phyloP scores from a whole-genome alignment of 2,888 invertebrate genomes.

The Cerastoderma edule region DNA sequence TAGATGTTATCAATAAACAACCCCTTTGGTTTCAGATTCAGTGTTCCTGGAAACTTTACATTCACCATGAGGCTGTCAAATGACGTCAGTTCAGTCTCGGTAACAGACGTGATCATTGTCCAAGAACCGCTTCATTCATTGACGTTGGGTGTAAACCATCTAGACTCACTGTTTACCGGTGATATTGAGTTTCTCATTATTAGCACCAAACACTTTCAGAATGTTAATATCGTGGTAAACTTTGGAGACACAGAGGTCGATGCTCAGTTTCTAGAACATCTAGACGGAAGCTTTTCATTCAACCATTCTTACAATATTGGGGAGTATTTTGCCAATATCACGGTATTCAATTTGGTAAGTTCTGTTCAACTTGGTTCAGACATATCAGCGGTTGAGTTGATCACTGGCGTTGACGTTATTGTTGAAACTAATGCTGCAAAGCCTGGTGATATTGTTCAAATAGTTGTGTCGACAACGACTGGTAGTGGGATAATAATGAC shows the following conservation, averaged over 20 bases:
- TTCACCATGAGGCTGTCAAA: constrained; percentile 59
- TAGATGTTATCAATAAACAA: too few relatives aligned
- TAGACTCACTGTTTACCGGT: constrained; percentile 44
- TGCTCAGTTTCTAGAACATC: constrained; percentile 10
- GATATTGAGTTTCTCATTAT: constrained; percentile 30
- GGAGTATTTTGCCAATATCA: constrained; percentile 42
- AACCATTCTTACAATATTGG: constrained; percentile 59
- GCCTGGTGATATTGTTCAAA: constrained; percentile 45
- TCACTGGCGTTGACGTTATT: constrained; percentile 49
- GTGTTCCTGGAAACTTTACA: constrained; percentile 43
- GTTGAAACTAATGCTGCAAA: constrained; percentile 32
- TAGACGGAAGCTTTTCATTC: constrained; percentile 26
- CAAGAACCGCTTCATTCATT: constrained; percentile 41
- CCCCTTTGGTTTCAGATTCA: constrained; percentile 39
- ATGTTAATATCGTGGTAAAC: constrained; percentile 36
- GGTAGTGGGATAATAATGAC: constrained; percentile 61
- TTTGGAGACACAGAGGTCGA: constrained; percentile 56
- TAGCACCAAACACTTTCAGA: constrained; percentile 16
- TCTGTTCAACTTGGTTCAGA: constrained; percentile 31
- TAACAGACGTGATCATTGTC: constrained; percentile 39
- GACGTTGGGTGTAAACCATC: constrained; percentile 24
- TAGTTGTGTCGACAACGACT: constrained; percentile 46
- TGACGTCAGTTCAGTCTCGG: constrained; percentile 34
- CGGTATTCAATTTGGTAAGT: constrained; percentile 63
- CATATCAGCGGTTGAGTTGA: constrained; percentile 57